Base-by-base conservation (phyloP, 2,797 vertebrate species). In the Yasuhikotakia modesta region DNA sequence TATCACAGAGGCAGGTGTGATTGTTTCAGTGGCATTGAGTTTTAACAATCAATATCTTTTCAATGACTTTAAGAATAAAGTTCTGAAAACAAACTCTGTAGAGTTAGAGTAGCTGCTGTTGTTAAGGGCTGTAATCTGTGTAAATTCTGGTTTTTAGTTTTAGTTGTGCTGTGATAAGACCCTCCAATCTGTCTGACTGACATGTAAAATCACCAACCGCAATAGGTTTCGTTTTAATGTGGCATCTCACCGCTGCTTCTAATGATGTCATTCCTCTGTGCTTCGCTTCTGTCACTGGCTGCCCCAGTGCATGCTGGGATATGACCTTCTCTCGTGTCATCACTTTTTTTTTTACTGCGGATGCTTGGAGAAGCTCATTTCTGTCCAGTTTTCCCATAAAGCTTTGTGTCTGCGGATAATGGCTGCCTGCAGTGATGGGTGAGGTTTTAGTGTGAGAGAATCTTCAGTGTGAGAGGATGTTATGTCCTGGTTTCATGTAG, bases 281-380 rank as follows among this genome's bases (percentile, higher is more conserved):
- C 39, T 64, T 16, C 16, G 46, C 46, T 48, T 14, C 46, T 48
- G 46, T 48, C 46, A 48, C n/a, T 30, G 12, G 27, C n/a, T 12
- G 14, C 61, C 13, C 73, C 43, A 11, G 12, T 67, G 73, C 64
- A 76, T 67, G 52, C 73, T 76, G 64, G 63, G 73, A 65, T 19
- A 22, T 76, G 63, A 65, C 72, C 52, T 53, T 60, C 48, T 60
- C 21, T 57, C 0, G 2, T 52, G 27, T 52, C 46, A 46, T 66
- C 64, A 17, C 30, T 30, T n/a, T 27, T 2, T 2, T 16, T 60
- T 16, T 8, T 14, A 50, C n/a, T 46, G 30, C 35, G 46, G 46
- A 21, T 48, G 17, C n/a, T 57, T 19, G n/a, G 70, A 73, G 70
- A 63, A 73, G 57, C 45, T 14, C 32, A 52, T 39, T 65, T 64